Conservation (phyloP, 2,113 vertebrate genomes). For the Halcyon malimbica region DNA sequence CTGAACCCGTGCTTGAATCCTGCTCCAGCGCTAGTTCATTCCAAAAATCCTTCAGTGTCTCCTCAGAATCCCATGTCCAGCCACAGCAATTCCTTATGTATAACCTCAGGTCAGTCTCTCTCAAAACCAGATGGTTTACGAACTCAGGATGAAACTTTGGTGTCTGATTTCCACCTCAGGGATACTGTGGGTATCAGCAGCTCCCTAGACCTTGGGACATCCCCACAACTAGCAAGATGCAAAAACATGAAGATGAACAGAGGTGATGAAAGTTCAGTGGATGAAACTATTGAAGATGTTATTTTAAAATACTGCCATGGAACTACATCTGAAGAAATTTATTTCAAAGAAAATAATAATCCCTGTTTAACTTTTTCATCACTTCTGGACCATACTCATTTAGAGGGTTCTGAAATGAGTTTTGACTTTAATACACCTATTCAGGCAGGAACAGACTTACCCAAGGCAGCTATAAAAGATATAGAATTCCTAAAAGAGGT, state of each 20-base stretch:
- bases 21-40: neutral
- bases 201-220: slow-evolving; percentile 23
- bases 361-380: slow-evolving; percentile 57
- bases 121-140: slow-evolving; percentile 64
- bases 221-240: slow-evolving; percentile 40
- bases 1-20: neutral
- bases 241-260: slow-evolving; percentile 8
- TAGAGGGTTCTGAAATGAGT: slow-evolving; percentile 77
- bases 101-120: slow-evolving; percentile 74
- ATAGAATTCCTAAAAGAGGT: slow-evolving; percentile 76
- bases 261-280: slow-evolving; percentile 34
- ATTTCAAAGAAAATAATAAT: slow-evolving; percentile 70
- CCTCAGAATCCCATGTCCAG: slow-evolving; percentile 26
- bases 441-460: slow-evolving; percentile 60
- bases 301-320: slow-evolving; percentile 79
- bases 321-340: neutral
- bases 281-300: slow-evolving; percentile 81
- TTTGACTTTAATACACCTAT: slow-evolving; percentile 83
- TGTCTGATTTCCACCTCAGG: slow-evolving; percentile 68
- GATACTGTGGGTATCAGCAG: slow-evolving; percentile 47
- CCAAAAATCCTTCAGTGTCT: slow-evolving; percentile 28
- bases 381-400: slow-evolving; percentile 32
- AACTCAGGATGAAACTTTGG: slow-evolving; percentile 69
- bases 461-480: slow-evolving; percentile 65
- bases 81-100: slow-evolving; percentile 53